Evolutionary conservation across 2,797 vertebrate species (phyloP).

Genomic region (Spinibarbus caldwelli): DNA sequence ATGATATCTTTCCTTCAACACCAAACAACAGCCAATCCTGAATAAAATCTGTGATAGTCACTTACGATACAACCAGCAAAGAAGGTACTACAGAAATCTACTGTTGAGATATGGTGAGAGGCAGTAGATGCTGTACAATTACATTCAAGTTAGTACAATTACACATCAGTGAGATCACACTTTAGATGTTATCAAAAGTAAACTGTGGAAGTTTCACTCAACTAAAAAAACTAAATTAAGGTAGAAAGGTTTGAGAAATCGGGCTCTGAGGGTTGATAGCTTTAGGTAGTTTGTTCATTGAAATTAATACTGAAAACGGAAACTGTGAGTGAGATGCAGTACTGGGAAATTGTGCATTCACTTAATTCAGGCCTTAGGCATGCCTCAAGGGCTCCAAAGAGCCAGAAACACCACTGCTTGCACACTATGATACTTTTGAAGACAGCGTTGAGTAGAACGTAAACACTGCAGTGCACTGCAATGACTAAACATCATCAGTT

Average conservation of each 20-base stretch:
- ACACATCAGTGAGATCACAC: not conserved
- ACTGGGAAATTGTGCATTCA: conserved; percentile 2
- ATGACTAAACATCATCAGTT: not conserved
- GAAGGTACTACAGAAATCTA: not conserved
- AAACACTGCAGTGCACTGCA: not conserved
- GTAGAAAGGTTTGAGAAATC: not conserved
- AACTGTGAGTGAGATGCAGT: conserved; percentile 1
- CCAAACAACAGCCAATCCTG: not conserved
- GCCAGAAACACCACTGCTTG: not conserved
- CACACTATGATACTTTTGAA: not conserved
- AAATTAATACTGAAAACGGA: conserved; percentile 14
- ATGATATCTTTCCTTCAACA: not conserved
- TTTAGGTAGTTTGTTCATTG: conserved; percentile 4
- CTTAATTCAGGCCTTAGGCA: conserved; percentile 16
- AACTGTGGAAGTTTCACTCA: not conserved
- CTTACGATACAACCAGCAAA: not conserved
- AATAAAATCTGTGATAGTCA: not conserved
- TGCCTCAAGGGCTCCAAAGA: conserved; percentile 4
- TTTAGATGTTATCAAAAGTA: not conserved
- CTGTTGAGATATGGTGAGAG: not conserved
- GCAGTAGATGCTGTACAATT: not conserved
- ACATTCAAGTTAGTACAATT: not conserved
- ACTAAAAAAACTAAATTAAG: not conserved
- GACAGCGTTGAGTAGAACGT: not conserved
- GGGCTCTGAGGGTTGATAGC: not conserved